Evolutionary conservation across 1,140 invertebrate species (phyloP).

Genomic region (Lepidurus couesii): DNA sequence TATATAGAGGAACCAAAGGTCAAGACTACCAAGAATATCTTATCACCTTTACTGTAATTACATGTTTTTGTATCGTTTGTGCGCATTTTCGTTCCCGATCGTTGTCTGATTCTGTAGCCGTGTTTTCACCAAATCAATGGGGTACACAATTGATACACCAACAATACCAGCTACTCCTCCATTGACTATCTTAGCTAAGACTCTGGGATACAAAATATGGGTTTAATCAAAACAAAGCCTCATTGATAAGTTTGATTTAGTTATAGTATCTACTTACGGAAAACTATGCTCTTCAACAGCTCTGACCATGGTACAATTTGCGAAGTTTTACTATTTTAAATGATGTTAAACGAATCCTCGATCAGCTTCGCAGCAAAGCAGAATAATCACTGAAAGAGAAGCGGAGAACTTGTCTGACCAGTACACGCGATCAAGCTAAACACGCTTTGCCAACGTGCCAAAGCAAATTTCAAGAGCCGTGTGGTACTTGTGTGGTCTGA

Average conservation of each 20-base stretch:
- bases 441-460: not conserved
- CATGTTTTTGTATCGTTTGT: conserved; percentile 78
- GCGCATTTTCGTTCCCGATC: conserved; percentile 85
- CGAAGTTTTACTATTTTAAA: not conserved
- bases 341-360: not conserved
- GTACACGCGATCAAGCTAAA: not conserved
- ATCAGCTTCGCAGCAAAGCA: not conserved
- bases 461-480: not conserved
- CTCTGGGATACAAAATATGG: conserved; percentile 49
- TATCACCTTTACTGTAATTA: conserved; percentile 24
- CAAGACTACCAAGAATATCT: not conserved
- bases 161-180: conserved; percentile 98
- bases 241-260: no score
- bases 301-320: not conserved
- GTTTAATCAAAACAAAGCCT: not conserved
- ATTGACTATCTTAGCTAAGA: conserved; percentile 94
- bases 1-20: conserved; percentile 38
- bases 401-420: not conserved
- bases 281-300: conserved; percentile 4
- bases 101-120: conserved; percentile 72
- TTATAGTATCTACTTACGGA: not conserved
- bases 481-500: not conserved
- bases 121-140: conserved; percentile 95
- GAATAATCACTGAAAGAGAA: not conserved
- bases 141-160: conserved; percentile 97